Evolutionary conservation across 2,888 invertebrate genomes (phyloP), one percentile per base, ranked within the genome.

Genomic region (Ormyrus thymus): DNA sequence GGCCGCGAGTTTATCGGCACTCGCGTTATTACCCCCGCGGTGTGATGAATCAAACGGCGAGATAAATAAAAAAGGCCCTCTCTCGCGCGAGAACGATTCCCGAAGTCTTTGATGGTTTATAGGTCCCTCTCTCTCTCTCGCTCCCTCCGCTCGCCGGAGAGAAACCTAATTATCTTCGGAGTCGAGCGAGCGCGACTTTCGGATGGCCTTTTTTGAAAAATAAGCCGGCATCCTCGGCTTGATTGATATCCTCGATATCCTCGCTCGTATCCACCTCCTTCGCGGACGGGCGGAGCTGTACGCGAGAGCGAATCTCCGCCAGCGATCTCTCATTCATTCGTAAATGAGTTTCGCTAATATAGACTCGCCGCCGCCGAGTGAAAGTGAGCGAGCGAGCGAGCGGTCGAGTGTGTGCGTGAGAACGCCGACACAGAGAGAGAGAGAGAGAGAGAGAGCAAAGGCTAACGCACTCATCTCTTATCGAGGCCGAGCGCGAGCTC

Each of bases 361-460:
- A 73, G 72, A 74, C 73, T 74, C 76, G 62, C 62, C 50, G 61
- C 56, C 15, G 29, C 43, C 58, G 62, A 56, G 69, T 46, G 72
- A 73, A 73, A 64, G 64, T 64, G 62, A 59, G 53, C 74, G 66
- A 73, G 45, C 69, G 29, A 50, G 15, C 74, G 55, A 11, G 64
- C 74, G 72, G 56, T 56, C 46, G 15, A 56, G 72, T 51, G 15
- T 61, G 29, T 43, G 81, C 65, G 65, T 59, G 64, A 56, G 70
- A 64, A 76, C 56, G 58, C 48, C 15, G 55, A 7, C n/a, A 11
- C 50, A 50, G 62, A 43, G 51, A 48, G 55, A 64, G 13, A 82
- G 81, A 78, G 81, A 81, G 84, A 82, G 84, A 83, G 83, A 84
- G 84, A 83, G 82, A 83, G 84, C 84, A 83, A 29, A 81, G 79